A percentile compares a stretch with the other conserved stretches of the same genome.
Evolutionary conservation across 2,797 vertebrate species (phyloP).

Genomic region (Sebastes itinus): DNA sequence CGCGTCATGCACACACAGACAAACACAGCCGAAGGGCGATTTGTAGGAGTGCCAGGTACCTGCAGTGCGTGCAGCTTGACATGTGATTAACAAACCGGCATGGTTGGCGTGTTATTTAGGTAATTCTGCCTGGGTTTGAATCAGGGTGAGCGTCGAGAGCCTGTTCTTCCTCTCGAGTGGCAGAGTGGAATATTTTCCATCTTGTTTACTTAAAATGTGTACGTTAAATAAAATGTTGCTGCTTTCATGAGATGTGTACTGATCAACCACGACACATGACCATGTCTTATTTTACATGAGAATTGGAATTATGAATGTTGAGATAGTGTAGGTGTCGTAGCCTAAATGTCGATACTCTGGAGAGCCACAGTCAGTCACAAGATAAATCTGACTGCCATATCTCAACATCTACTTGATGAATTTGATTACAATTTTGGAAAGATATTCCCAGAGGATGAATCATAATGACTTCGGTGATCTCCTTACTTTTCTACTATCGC

Average conservation of each 20-base stretch:
- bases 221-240: background rate
- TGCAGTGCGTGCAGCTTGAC: slow-evolving; percentile 39
- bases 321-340: background rate
- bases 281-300: background rate
- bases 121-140: slow-evolving; percentile 8
- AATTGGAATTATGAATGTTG: background rate
- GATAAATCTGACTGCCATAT: background rate
- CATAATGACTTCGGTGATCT: background rate
- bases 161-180: background rate
- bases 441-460: background rate
- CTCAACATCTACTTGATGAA: background rate
- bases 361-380: background rate
- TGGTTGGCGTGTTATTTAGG: slow-evolving; percentile 25
- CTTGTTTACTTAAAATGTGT: background rate
- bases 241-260: background rate
- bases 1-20: slow-evolving; percentile 12
- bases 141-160: slow-evolving; percentile 38
- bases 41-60: slow-evolving; percentile 35
- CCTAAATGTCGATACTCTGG: background rate
- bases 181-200: background rate
- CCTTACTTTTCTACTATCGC: too few relatives aligned
- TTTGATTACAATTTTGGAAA: background rate
- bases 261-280: background rate
- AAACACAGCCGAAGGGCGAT: slow-evolving; percentile 25
- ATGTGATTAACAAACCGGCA: slow-evolving; percentile 48